Evolutionary conservation across 2,113 vertebrate species (phyloP).

Genomic region (Nyctibius bracteatus): DNA sequence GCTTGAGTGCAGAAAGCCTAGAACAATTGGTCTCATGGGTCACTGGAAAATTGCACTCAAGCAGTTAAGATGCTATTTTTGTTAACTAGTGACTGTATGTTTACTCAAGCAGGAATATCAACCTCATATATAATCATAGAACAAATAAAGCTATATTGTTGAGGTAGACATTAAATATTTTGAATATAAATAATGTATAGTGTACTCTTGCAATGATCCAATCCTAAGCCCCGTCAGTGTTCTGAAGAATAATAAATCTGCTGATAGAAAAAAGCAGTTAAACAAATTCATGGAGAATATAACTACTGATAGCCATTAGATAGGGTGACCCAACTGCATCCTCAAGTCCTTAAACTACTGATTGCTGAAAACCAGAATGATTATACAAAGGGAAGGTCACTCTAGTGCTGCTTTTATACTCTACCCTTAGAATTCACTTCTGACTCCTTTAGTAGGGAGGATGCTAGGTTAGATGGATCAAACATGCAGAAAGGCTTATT

Average conservation of each 20-base stretch:
- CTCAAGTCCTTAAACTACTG: neutral
- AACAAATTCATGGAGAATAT: neutral
- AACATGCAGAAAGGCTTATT: neutral
- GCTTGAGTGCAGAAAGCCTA: neutral
- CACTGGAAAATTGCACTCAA: neutral
- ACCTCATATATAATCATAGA: neutral
- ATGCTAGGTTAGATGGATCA: neutral
- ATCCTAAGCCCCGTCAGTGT: neutral
- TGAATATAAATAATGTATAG: neutral
- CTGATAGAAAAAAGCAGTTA: neutral
- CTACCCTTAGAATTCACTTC: neutral
- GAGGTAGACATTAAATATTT: conserved; percentile 1
- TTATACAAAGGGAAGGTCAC: neutral
- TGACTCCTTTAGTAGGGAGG: neutral
- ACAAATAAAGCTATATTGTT: neutral
- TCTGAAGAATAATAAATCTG: neutral
- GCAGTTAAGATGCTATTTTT: conserved; percentile 1
- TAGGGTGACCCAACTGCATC: neutral
- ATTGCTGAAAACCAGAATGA: neutral
- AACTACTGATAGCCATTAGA: neutral
- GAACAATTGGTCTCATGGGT: neutral
- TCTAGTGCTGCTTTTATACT: neutral
- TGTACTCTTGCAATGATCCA: neutral
- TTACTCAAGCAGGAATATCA: conserved; percentile 6
- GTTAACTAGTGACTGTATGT: neutral